Evolutionary conservation across 2,113 vertebrate species (phyloP).

Genomic region (Indicator indicator): DNA sequence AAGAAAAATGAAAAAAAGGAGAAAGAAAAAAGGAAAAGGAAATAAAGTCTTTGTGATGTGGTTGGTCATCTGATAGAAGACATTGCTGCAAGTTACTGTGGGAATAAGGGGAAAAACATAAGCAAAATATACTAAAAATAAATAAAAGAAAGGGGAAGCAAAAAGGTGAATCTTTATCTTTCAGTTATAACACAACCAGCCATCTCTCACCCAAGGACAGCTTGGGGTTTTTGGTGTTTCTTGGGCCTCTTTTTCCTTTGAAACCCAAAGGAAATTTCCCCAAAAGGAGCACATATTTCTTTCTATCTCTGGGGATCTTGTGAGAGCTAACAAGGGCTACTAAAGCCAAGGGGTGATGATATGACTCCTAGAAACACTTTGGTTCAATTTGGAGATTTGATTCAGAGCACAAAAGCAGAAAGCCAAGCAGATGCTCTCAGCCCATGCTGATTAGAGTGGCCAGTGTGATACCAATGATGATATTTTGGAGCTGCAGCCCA

Average conservation of each 20-base stretch:
- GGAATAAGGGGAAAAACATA: neutral
- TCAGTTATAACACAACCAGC: neutral
- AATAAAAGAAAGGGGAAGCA: fast-evolving
- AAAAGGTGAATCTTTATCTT: neutral
- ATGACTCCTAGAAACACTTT: neutral
- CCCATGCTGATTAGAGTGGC: neutral
- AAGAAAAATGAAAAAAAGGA: no score
- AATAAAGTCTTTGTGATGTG: neutral
- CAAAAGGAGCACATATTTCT: neutral
- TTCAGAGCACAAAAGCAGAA: neutral
- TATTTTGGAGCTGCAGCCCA: neutral
- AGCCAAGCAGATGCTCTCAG: neutral
- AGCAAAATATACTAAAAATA: no score
- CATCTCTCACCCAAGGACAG: neutral
- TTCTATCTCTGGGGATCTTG: neutral
- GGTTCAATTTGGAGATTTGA: slow-evolving; percentile 23
- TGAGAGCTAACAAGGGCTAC: neutral
- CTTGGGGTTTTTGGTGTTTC: neutral
- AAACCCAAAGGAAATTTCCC: slow-evolving; percentile 13
- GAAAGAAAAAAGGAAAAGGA: neutral
- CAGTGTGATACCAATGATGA: slow-evolving; percentile 13
- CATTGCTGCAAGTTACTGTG: neutral
- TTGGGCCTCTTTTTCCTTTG: neutral
- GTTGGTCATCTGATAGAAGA: neutral
- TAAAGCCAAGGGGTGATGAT: slow-evolving; percentile 1